Base-by-base conservation (phyloP, 2,797 vertebrate species). In the Leptatherina wallacei region DNA sequence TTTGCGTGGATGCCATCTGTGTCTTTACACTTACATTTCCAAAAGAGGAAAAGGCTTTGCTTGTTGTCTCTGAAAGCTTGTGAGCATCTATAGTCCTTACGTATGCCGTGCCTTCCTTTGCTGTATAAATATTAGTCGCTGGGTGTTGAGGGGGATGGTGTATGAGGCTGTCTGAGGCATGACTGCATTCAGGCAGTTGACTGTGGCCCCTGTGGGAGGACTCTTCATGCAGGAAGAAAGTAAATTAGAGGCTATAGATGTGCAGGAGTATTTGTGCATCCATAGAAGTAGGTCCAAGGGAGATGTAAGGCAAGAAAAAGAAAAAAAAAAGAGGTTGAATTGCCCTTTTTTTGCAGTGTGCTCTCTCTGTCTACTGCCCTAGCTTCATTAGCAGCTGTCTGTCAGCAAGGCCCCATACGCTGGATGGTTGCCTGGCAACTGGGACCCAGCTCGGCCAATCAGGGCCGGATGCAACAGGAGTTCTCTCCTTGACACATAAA, bases 351-450 rank as follows among this genome's bases (percentile, higher is more conserved):
- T 75, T 65, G 72, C 78, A 6, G 42, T 44, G 42, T 29, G 11
- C 70, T 78, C 70, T 80, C 78, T 72, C 74, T 61, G 71, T 75
- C 71, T 32, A 1, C 81, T 74, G 54, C 65, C 74, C 68, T 24
- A 59, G 78, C 73, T 90, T 92, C 89, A 92, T 92, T 92, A 94
- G 88, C 90, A 91, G 85, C 90, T 90, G 91, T 90, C 91, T 90
- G 84, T 93, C 91, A 86, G 85, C 77, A 10, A 75, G 86, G 80
- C 85, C 90, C 79, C 74, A 30, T 73, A 77, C 89, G 77, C 91
- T 91, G 91, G 88, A 90, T 78, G 85, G 94, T 95, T 95, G 93
- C 94, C 85, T 92, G 89, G 94, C 92, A 95, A 95, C 94, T 91
- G 89, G 89, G 87, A 85, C 88, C 89, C 87, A 77, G 84, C 82